Percentiles rank a stretch among this genome's conserved stretches.
Conservation (phyloP, 2,113 vertebrate species). For the Cyphomyrus plagiostoma region DNA sequence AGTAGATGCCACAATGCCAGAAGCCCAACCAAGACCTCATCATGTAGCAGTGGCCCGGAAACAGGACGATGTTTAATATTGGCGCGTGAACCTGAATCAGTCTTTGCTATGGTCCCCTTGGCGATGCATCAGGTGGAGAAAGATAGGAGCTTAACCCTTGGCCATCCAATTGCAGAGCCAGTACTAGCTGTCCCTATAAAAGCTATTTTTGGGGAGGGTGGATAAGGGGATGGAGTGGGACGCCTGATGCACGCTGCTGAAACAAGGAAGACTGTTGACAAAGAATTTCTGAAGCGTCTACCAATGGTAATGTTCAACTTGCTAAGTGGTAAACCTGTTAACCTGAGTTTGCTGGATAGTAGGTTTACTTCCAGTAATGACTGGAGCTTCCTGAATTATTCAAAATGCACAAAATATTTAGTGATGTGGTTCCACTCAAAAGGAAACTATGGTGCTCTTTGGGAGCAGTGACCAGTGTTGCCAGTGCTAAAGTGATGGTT, state of each 20-base stretch:
- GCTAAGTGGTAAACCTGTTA: not conserved
- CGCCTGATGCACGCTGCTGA: not conserved
- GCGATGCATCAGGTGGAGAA: not conserved
- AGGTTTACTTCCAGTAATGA: not conserved
- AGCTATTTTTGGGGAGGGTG: not conserved
- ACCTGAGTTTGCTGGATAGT: not conserved
- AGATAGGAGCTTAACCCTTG: not conserved
- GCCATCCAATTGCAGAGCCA: not conserved
- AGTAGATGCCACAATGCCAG: not conserved
- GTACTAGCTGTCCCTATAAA: not conserved
- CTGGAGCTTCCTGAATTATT: not conserved
- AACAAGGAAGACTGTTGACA: not conserved
- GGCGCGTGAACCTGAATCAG: not conserved
- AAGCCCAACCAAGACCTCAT: not conserved
- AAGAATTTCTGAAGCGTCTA: not conserved
- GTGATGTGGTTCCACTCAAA: not conserved
- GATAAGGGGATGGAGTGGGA: not conserved
- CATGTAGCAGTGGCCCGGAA: not conserved
- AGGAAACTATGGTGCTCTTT: not conserved
- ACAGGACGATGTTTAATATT: not conserved
- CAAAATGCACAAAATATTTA: not conserved
- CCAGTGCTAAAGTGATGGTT: not conserved
- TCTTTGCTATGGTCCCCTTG: not conserved
- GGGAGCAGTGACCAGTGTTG: not conserved
- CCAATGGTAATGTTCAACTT: not conserved